phyloP scores from a whole-genome alignment of 2,888 invertebrate species.

The Patella depressa region DNA sequence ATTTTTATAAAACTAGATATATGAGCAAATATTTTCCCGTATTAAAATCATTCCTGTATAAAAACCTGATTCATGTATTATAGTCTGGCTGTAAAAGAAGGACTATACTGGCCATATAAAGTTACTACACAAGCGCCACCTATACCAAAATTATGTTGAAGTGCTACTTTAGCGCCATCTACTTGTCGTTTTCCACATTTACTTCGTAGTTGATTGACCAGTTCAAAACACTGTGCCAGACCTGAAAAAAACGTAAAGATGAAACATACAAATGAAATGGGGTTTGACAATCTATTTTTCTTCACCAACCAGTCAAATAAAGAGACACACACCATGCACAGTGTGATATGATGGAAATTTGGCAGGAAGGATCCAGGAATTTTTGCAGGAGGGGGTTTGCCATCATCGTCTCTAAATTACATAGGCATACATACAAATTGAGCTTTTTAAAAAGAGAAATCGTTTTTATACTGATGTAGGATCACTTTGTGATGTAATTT shows the following conservation, averaged over 20 bases:
- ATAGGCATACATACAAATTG: background rate
- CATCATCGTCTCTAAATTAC: too few species aligned
- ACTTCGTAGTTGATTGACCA: constrained; percentile 88
- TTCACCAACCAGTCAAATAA: background rate
- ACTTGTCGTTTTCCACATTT: constrained; percentile 85
- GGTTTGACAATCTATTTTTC: background rate
- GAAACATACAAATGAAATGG: background rate
- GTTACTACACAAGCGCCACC: constrained; percentile 96
- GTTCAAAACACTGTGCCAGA: constrained; percentile 90
- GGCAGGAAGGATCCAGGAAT: background rate
- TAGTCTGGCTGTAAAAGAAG: background rate
- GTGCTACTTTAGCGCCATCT: constrained; percentile 83
- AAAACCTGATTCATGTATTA: too few species aligned
- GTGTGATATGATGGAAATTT: background rate
- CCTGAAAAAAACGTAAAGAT: constrained; percentile 69
- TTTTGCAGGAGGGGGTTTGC: too few species aligned
- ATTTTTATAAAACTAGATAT: too few species aligned
- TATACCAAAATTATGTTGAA: constrained; percentile 95
- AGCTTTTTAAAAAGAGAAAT: too few species aligned
- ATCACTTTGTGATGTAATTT: too few species aligned
- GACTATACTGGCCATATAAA: constrained; percentile 79
- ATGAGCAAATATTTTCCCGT: too few species aligned
- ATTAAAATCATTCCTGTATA: too few species aligned
- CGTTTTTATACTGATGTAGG: too few species aligned
- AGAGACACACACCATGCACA: too few species aligned